Evolutionary conservation across 2,888 invertebrate genomes (phyloP).

Genomic region (Thalpophila matura): DNA sequence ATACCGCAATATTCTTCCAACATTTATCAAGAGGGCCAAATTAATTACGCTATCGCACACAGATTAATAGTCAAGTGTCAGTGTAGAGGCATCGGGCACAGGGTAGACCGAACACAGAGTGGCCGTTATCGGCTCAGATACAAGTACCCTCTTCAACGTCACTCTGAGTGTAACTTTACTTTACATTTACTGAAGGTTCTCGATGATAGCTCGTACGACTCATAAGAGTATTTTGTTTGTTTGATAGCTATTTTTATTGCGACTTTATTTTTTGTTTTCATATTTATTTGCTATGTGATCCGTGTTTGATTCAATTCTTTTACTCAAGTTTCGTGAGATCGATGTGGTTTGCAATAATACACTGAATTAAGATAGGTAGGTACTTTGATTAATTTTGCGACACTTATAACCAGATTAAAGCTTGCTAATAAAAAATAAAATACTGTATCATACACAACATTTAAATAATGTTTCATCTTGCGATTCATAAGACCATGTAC

Average conservation of each 20-base stretch:
- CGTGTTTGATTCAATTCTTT: neutral
- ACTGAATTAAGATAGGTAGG: too few species aligned
- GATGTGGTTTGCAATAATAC: too few species aligned
- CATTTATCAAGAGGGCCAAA: conserved; percentile 38
- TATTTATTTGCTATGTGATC: neutral
- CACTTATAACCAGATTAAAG: too few species aligned
- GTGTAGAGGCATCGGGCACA: conserved; percentile 56
- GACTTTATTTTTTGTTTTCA: neutral
- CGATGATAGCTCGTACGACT: conserved; percentile 39
- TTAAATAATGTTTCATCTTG: too few species aligned
- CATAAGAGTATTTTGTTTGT: neutral
- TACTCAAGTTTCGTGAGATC: too few species aligned
- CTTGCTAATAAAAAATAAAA: too few species aligned
- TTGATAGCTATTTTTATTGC: neutral
- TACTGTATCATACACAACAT: too few species aligned
- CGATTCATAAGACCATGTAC: too few species aligned
- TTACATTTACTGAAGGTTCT: conserved; percentile 54
- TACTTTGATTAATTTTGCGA: too few species aligned
- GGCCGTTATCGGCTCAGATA: conserved; percentile 68
- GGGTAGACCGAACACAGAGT: conserved; percentile 58
- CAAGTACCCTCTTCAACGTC: conserved; percentile 68
- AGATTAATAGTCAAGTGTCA: conserved; percentile 64
- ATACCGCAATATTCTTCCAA: conserved; percentile 28
- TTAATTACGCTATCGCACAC: conserved; percentile 54
- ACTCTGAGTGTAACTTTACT: conserved; percentile 52